Conservation (phyloP, 2,113 vertebrate species). For the Mixornis gularis region DNA sequence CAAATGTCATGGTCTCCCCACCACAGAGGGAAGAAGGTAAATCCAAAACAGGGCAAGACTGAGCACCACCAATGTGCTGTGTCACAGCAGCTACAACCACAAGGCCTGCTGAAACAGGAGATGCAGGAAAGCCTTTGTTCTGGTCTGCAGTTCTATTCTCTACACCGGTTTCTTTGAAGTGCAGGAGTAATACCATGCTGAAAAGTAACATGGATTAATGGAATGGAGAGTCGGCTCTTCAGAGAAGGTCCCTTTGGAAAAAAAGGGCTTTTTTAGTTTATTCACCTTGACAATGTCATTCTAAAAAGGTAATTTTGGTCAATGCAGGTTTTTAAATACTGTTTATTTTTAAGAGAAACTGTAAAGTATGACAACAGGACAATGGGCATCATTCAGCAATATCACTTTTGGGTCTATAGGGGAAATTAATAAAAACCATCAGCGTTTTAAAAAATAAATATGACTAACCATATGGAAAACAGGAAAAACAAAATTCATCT, state of each 20-base stretch:
- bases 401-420: slow-evolving; percentile 6
- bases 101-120: neutral
- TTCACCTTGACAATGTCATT: neutral
- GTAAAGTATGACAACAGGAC: slow-evolving; percentile 24
- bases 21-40: neutral
- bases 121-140: neutral
- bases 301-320: slow-evolving; percentile 5
- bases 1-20: neutral
- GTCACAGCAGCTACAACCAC: neutral
- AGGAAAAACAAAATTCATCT: slow-evolving; percentile 2
- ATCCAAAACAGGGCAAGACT: neutral
- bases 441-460: slow-evolving; percentile 53
- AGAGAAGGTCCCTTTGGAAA: neutral
- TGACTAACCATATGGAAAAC: neutral
- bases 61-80: neutral
- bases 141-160: neutral
- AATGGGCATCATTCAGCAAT: neutral
- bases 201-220: neutral
- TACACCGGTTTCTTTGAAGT: neutral
- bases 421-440: slow-evolving; percentile 48
- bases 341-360: slow-evolving; percentile 57
- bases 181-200: neutral
- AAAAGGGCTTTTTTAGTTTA: neutral
- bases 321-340: neutral
- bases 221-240: neutral